phyloP scores from a whole-genome alignment of 64 coral and sea anemone genomes.

The Porites lutea region DNA sequence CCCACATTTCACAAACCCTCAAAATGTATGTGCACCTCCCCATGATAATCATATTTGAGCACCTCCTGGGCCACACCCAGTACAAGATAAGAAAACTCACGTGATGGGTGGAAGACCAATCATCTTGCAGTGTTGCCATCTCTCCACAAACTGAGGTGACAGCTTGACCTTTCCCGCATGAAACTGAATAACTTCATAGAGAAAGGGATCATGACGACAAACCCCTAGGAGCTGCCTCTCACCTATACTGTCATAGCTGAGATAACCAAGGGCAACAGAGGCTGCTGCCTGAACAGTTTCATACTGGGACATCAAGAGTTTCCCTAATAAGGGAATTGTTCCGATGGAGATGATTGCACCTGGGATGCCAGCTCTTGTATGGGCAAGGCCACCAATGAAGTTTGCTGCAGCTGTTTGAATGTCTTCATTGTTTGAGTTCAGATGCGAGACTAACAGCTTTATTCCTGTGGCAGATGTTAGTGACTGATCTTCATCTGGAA shows the following conservation, averaged over 20 bases:
- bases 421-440: constrained; percentile 78
- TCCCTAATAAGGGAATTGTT: constrained; percentile 76
- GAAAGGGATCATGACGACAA: constrained; percentile 89
- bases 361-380: constrained; percentile 94
- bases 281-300: constrained; percentile 88
- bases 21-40: too few relatives aligned
- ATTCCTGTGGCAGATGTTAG: constrained; percentile 89
- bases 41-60: too few relatives aligned
- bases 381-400: constrained; percentile 90
- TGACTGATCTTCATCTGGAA: constrained; percentile 95
- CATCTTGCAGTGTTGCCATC: constrained; percentile 94
- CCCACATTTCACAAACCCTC: too few relatives aligned
- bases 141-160: constrained; percentile 94
- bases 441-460: constrained; percentile 81
- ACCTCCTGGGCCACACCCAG: too few relatives aligned
- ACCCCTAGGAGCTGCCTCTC: constrained; percentile 90
- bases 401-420: constrained; percentile 86
- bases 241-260: constrained; percentile 86
- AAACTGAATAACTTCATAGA: constrained; percentile 90
- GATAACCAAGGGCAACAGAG: constrained; percentile 89
- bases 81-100: constrained; percentile 62
- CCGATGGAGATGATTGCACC: constrained; percentile 93
- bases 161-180: constrained; percentile 95
- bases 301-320: constrained; percentile 84
- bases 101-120: constrained; percentile 90